Conservation (phyloP, 2,113 vertebrate species). For the Anoplopoma fimbria region DNA sequence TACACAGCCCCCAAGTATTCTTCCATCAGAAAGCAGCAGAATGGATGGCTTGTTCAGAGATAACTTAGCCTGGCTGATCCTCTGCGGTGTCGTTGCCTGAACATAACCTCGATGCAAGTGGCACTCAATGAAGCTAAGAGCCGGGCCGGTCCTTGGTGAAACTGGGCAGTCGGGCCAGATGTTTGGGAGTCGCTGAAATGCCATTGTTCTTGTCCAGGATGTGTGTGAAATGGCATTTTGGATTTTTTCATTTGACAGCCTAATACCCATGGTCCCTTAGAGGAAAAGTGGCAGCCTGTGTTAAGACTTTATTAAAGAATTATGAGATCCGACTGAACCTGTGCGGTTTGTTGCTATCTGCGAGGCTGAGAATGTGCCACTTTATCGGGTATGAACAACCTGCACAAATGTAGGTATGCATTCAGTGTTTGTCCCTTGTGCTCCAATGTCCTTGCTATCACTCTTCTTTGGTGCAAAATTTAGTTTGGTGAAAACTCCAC, state of each 20-base stretch:
- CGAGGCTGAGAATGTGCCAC: slow-evolving; percentile 37
- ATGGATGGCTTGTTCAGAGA: slow-evolving; percentile 82
- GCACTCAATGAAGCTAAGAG: slow-evolving; percentile 62
- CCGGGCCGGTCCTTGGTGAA: slow-evolving; percentile 60
- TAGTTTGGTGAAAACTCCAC: slow-evolving; percentile 82
- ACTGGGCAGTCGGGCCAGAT: slow-evolving; percentile 73
- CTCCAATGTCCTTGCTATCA: slow-evolving; percentile 60
- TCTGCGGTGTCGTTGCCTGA: slow-evolving; percentile 69
- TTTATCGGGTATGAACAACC: slow-evolving; percentile 46
- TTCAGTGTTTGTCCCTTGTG: slow-evolving; percentile 48
- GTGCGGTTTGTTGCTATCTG: slow-evolving; percentile 40
- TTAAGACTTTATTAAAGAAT: slow-evolving; percentile 77
- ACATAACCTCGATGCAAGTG: slow-evolving; percentile 70
- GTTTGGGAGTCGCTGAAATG: slow-evolving; percentile 70
- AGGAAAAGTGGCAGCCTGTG: slow-evolving; percentile 56
- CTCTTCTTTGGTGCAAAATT: slow-evolving; percentile 78
- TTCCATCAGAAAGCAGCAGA: slow-evolving; percentile 83
- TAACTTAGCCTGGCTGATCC: slow-evolving; percentile 75
- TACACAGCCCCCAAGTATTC: slow-evolving; percentile 81
- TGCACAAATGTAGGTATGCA: slow-evolving; percentile 56
- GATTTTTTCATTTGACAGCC: slow-evolving; percentile 52
- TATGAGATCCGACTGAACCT: slow-evolving; percentile 65
- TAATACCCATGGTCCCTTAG: slow-evolving; percentile 57
- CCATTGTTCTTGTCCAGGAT: slow-evolving; percentile 69
- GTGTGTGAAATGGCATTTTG: slow-evolving; percentile 65